Conservation (phyloP, 92 coral and sea anemone genomes). For the Palythoa heliodiscus region DNA sequence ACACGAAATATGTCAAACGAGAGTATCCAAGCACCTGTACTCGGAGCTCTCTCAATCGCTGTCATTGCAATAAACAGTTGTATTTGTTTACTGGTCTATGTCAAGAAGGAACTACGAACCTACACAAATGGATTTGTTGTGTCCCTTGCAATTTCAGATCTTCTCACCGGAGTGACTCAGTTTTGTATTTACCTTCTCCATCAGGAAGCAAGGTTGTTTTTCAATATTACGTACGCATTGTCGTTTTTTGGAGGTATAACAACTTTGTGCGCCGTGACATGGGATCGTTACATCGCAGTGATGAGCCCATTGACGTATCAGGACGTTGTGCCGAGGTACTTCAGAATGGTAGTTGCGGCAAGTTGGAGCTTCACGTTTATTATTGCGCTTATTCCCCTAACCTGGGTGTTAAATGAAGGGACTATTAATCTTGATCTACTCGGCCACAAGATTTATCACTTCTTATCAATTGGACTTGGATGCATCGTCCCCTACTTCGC, state of each 20-base stretch:
- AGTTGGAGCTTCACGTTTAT: slow-evolving; percentile 20
- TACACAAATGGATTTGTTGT: slow-evolving; percentile 37
- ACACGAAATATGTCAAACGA: slow-evolving; percentile 3
- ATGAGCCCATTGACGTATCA: slow-evolving; percentile 2
- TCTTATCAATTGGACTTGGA: slow-evolving; percentile 9
- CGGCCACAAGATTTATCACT: slow-evolving; percentile 31
- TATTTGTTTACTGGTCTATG: slow-evolving; percentile 23
- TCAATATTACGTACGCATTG: slow-evolving; percentile 34
- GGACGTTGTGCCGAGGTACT: slow-evolving; percentile 23
- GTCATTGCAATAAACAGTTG: slow-evolving; percentile 30
- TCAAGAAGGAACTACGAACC: slow-evolving; percentile 32
- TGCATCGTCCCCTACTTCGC: slow-evolving; percentile 3
- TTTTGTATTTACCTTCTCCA: slow-evolving; percentile 26
- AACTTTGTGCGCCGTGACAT: slow-evolving; percentile 34
- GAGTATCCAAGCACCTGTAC: not conserved
- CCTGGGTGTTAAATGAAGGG: slow-evolving; percentile 27
- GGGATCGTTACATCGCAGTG: slow-evolving; percentile 37
- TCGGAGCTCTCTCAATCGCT: slow-evolving; percentile 7
- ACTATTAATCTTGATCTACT: slow-evolving; percentile 1
- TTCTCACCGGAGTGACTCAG: slow-evolving; percentile 31
- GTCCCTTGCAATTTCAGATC: slow-evolving; percentile 43
- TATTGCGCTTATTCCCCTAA: slow-evolving; percentile 18
- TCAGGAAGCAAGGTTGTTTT: slow-evolving; percentile 31
- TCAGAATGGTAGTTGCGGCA: not conserved
- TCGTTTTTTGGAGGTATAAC: slow-evolving; percentile 43